A percentile compares a stretch with the other conserved stretches of the same genome.
These are phyloP conservation scores for Peromyscus aztecus DNA, from an alignment of 2,797 vertebrate genomes.

Conservation along the genomic window DNA sequence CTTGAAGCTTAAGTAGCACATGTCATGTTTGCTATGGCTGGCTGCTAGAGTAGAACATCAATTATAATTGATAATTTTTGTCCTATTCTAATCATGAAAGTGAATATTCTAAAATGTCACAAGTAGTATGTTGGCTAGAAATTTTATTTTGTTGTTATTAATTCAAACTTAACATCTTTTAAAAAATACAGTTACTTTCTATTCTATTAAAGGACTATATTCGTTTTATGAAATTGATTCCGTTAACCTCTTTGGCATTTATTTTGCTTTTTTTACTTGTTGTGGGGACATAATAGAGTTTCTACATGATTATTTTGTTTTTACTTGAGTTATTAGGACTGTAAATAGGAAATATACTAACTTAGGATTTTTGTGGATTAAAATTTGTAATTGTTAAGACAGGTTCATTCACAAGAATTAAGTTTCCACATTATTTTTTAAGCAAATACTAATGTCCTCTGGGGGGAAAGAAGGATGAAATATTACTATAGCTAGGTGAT, in stretches of 20 bases:
- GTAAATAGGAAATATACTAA: background rate
- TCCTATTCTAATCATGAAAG: background rate
- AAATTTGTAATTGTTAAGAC: background rate
- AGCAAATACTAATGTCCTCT: background rate
- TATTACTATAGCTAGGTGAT: background rate
- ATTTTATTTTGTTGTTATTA: background rate
- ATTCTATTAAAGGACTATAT: background rate
- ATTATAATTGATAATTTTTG: background rate
- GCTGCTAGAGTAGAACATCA: background rate
- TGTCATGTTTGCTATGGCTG: background rate
- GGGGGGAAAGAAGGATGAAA: background rate
- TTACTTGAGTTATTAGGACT: background rate
- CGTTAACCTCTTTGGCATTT: background rate
- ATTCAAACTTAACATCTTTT: background rate
- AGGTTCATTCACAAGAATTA: background rate
- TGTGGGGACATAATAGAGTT: background rate
- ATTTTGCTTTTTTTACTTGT: background rate
- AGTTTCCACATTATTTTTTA: background rate
- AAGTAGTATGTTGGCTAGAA: background rate
- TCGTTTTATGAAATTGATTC: background rate
- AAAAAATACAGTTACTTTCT: background rate
- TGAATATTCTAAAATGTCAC: background rate
- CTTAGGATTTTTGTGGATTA: background rate
- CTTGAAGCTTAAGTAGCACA: background rate
- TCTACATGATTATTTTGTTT: background rate